These are phyloP conservation scores for Sipha maydis DNA, from an alignment of 2,888 invertebrate genomes.

Conservation along the genomic window DNA sequence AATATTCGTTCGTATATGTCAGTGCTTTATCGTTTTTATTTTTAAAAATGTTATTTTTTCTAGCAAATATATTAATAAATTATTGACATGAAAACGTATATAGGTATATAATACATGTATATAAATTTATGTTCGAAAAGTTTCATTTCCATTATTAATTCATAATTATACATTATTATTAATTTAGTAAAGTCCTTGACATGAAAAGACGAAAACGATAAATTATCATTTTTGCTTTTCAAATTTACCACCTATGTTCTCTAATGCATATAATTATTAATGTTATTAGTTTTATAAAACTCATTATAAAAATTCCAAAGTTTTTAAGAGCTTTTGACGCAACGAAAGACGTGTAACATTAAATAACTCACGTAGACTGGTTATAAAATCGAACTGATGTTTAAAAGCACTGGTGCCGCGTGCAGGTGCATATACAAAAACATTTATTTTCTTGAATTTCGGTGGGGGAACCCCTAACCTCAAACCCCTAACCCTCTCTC, in stretches of 20 bases:
- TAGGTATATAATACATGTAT: too few species aligned
- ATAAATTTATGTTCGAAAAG: neutral
- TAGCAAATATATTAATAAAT: neutral
- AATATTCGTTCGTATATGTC: neutral
- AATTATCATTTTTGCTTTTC: neutral
- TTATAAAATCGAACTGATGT: slow-evolving; percentile 23
- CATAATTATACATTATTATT: neutral
- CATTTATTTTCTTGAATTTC: too few species aligned
- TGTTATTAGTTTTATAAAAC: slow-evolving; percentile 27
- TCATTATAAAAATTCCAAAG: neutral
- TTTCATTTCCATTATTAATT: neutral
- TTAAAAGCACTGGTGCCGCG: slow-evolving; percentile 45
- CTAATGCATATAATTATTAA: neutral
- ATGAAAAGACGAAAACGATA: neutral
- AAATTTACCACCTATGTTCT: neutral
- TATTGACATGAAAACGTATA: neutral
- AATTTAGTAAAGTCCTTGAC: neutral
- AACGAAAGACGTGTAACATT: neutral
- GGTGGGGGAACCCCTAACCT: too few species aligned
- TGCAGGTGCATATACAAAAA: too few species aligned
- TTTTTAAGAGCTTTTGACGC: slow-evolving; percentile 40
- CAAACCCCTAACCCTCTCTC: too few species aligned
- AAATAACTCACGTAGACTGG: slow-evolving; percentile 1
- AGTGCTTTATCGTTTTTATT: neutral
- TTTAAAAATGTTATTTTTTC: neutral